Base-by-base conservation (phyloP, 2,888 invertebrate genomes). In the Belgica antarctica region DNA sequence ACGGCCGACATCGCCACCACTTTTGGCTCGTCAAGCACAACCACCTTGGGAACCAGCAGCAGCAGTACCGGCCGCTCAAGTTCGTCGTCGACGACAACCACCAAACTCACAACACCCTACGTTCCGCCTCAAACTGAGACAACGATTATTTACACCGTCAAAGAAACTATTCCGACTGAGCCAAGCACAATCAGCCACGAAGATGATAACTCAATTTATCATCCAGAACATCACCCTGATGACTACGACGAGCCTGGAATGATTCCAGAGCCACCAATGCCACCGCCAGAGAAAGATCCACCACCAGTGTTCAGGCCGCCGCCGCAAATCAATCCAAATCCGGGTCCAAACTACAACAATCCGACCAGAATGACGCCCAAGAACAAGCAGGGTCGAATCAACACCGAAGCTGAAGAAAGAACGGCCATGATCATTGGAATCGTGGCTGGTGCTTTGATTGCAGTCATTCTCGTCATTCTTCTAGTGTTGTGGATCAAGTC, bases 401-500 rank as follows among this genome's bases (percentile, higher is more conserved):
- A 83, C 71, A 87, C 88, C 10, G 87, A 88, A 75, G 87, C 87
- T 68, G 87, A 88, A 34, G 89, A 89, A 76, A 87, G 87, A 75
- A 86, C 87, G 0, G 89, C 90, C 3, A 82, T 93, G 75, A 89
- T 93, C 71, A 90, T 93, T 71, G 90, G 92, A 73, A 93, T 96
- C 74, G 93, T 94, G 71, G 94, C 94, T 1, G 94, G 93, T 59
- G 91, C 93, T 41, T 82, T 94, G 72, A 95, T 96, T 76, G 92
- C 92, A 31, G 90, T 95, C 73, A 90, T 96, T 69, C 84, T 96
- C 73, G 88, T 96, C 73, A 90, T 96, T 70, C 86, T 97, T 72
- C 85, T 95, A 71, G 92, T 96, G 75, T 85, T 96, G 75, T 93
- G 94, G 82, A 90, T 94, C 79, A 87, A 90, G 76, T 89, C 89